Evolutionary conservation across 2,797 vertebrate species (phyloP), one percentile per base, ranked within the genome.

Genomic region (Gymnoscopelus microlampas): DNA sequence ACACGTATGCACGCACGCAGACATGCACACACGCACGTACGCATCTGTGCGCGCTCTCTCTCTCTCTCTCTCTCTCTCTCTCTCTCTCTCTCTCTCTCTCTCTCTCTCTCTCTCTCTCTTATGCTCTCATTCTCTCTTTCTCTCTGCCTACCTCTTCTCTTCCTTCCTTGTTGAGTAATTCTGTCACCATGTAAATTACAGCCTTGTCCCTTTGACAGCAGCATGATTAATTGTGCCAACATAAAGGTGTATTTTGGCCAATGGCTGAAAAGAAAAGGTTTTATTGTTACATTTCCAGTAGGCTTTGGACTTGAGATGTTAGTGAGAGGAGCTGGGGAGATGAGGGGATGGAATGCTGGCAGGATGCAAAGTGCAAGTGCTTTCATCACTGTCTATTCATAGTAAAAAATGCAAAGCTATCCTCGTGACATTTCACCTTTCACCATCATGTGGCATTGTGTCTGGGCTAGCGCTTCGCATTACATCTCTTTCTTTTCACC

Each of bases 351-450:
- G 77, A 82, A 74, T 26, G 48, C 70, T 72, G 67, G 75, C 81
- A 80, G 39, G 50, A 56, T 53, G 63, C 57, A 60, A 66, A 71
- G 78, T 82, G 86, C 89, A 91, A 88, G 85, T 92, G 86, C 81
- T 91, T 90, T 89, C 87, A 89, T 90, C 81, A 82, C 77, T 3
- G 61, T 60, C 84, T 88, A 86, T 93, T 92, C 89, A 92, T 35
- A 50, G 60, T 54, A 44, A 44, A 65, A 63, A 82, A 80, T 39
- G 55, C 56, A 59, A 81, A 87, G 60, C 32, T 60, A 63, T 70
- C 76, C 74, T 77, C 73, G 5, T 39, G 39, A 44, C 39, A 44
- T 44, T 44, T 44, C 8, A 44, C 39, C 39, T 44, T 44, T 44
- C 39, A 44, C 7, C 9, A 10, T 1, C 39, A 10, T 44, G 39